Conservation (phyloP, 2,888 invertebrate genomes). For the Leptinotarsa juncta region DNA sequence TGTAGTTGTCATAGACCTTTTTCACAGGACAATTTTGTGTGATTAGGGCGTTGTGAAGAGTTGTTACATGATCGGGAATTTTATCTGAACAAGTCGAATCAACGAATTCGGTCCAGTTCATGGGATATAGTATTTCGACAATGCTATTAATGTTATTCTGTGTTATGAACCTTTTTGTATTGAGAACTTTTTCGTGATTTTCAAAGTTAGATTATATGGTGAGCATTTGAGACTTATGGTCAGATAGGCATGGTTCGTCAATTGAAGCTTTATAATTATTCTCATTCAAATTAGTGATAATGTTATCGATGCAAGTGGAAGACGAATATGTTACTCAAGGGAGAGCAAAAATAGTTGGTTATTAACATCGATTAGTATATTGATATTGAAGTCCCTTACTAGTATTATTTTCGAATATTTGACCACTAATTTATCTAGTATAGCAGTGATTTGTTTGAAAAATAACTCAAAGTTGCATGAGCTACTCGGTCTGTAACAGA, state of each 20-base stretch:
- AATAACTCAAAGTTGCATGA: slow-evolving; percentile 5
- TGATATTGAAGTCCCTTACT: slow-evolving; percentile 17
- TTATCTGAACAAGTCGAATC: too few species aligned
- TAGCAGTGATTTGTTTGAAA: slow-evolving; percentile 4
- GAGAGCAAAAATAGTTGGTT: slow-evolving; percentile 15
- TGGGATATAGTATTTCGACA: background rate
- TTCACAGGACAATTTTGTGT: too few species aligned
- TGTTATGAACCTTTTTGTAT: background rate
- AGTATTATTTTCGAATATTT: slow-evolving; percentile 10
- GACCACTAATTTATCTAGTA: slow-evolving; percentile 1
- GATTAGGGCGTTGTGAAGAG: too few species aligned
- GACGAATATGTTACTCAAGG: slow-evolving; percentile 5
- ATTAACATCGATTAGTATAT: slow-evolving; percentile 1
- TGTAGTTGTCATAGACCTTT: background rate
- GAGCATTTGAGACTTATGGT: slow-evolving; percentile 19
- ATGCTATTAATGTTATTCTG: too few species aligned
- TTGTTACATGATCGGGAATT: too few species aligned
- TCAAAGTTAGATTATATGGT: slow-evolving; percentile 7
- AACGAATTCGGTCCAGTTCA: background rate
- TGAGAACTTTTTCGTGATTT: slow-evolving; percentile 1
- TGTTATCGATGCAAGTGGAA: slow-evolving; percentile 17
- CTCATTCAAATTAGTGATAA: background rate
- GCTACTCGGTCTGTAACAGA: slow-evolving; percentile 17
- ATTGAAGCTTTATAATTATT: background rate
- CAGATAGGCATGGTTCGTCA: slow-evolving; percentile 18